phyloP scores from a whole-genome alignment of 1,140 invertebrate genomes.

The Papilio aristodemus region DNA sequence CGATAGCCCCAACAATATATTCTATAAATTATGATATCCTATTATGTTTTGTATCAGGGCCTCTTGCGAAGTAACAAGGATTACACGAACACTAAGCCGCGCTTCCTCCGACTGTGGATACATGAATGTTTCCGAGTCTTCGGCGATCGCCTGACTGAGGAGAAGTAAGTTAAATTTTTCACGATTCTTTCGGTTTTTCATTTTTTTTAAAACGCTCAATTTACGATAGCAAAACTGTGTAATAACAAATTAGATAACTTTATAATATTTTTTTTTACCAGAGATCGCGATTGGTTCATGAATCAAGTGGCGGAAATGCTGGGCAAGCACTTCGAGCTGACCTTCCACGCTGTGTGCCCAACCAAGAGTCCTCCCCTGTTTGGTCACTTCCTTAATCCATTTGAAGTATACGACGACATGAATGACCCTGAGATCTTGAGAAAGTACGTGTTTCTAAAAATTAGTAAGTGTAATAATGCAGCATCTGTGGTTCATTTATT shows the following conservation, averaged over 20 bases:
- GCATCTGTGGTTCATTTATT: too few species aligned
- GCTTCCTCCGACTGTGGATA: constrained; percentile 89
- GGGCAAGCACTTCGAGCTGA: constrained; percentile 87
- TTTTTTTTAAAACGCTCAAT: too few species aligned
- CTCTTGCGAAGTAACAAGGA: constrained; percentile 87
- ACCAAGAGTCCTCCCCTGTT: constrained; percentile 88
- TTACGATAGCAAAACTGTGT: neutral
- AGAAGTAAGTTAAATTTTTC: constrained; percentile 83
- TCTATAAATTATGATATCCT: too few species aligned
- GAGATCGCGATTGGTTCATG: constrained; percentile 88
- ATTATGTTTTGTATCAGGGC: constrained; percentile 81
- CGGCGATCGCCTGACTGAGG: constrained; percentile 89
- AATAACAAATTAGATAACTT: too few species aligned
- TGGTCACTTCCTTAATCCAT: constrained; percentile 89
- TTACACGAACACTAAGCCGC: constrained; percentile 85
- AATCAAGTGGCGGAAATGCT: constrained; percentile 86
- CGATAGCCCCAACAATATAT: too few species aligned
- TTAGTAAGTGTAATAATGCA: neutral
- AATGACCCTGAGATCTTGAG: constrained; percentile 81
- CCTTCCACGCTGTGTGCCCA: constrained; percentile 89
- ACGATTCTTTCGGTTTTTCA: too few species aligned
- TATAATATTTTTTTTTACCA: constrained; percentile 59
- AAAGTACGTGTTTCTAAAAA: constrained; percentile 46
- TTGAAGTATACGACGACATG: constrained; percentile 89
- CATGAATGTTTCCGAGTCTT: constrained; percentile 92